Evolutionary conservation across 64 coral and sea anemone genomes (phyloP).

Genomic region (Pocillopora verrucosa): DNA sequence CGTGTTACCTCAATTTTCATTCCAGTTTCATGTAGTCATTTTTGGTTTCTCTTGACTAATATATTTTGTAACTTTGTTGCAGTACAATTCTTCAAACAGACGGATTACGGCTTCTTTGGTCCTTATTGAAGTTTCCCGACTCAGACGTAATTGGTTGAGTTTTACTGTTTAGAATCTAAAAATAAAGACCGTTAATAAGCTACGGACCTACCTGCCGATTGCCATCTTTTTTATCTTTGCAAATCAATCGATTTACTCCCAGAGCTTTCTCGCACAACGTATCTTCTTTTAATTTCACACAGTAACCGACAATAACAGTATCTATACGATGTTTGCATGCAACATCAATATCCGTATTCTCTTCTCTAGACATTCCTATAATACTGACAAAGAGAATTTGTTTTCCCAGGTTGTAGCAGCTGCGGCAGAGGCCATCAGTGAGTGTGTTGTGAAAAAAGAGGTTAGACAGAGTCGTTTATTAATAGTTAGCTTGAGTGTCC

Average conservation of each 20-base stretch:
- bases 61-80: neutral
- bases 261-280: no score
- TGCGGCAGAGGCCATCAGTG: conserved; percentile 63
- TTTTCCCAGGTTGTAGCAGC: conserved; percentile 69
- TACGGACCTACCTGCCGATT: no score
- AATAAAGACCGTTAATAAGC: no score
- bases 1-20: neutral
- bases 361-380: no score
- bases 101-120: conserved; percentile 84
- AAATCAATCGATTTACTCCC: no score
- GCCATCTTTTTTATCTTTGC: no score
- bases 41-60: neutral
- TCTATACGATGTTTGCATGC: no score
- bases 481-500: neutral
- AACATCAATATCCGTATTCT: no score
- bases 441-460: conserved; percentile 59
- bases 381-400: no score
- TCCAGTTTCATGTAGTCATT: neutral
- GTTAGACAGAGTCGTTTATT: neutral
- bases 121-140: conserved; percentile 76
- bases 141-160: conserved; percentile 42
- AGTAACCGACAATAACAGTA: no score
- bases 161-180: neutral
- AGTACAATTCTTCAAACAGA: conserved; percentile 77
- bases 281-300: no score